These are phyloP conservation scores for Phalanger gymnotis DNA, from an alignment of 2,797 vertebrate genomes.

Conservation along the genomic window DNA sequence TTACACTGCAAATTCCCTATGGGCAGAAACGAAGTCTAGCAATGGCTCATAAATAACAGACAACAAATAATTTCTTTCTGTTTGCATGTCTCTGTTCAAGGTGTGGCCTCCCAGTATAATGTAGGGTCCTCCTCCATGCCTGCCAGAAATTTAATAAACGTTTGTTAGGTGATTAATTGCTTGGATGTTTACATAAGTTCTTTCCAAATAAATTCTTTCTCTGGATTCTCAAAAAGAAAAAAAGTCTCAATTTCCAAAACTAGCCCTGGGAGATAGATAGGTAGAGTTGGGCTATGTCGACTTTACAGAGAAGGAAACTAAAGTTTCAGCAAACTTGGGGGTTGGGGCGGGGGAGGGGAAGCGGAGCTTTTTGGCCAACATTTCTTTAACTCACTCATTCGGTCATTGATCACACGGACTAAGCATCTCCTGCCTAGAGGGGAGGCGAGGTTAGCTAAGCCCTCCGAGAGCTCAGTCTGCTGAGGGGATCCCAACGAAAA, in stretches of 20 bases:
- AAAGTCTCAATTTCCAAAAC: not conserved
- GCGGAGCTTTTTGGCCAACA: not conserved
- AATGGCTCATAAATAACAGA: not conserved
- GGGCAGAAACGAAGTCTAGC: not conserved
- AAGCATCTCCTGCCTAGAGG: not conserved
- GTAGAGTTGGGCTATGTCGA: not conserved
- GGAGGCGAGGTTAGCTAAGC: not conserved
- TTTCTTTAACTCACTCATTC: not conserved
- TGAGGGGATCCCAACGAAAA: not conserved
- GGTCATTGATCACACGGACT: not conserved
- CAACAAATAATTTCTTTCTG: not conserved
- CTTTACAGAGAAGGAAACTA: not conserved
- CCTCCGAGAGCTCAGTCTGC: not conserved
- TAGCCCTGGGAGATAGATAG: too few relatives aligned
- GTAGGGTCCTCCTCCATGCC: not conserved
- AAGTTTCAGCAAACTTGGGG: not conserved
- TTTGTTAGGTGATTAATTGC: not conserved
- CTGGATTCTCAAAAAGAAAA: not conserved
- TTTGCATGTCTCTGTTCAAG: not conserved
- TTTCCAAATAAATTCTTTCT: not conserved
- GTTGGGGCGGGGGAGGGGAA: accelerated
- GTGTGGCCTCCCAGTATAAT: not conserved
- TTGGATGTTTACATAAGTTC: not conserved
- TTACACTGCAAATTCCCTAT: not conserved
- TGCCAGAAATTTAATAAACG: not conserved